These are phyloP conservation scores for Quadriops clusia DNA, from an alignment of 2,888 invertebrate genomes.

Conservation along the genomic window DNA sequence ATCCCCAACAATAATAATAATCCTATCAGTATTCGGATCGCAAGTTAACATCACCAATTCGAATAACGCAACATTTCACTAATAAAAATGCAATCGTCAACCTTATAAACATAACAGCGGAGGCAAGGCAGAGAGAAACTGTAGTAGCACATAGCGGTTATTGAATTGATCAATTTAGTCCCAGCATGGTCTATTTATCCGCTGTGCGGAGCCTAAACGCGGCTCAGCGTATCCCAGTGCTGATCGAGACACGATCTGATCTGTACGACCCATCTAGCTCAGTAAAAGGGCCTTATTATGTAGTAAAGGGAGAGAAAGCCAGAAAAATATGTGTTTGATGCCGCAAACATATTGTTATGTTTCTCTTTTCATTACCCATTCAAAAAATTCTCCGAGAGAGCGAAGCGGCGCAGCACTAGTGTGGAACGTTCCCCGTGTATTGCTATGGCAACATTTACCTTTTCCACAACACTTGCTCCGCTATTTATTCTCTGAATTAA, in stretches of 20 bases:
- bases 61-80: no score
- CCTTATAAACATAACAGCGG: slow-evolving; percentile 34
- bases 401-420: no score
- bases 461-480: no score
- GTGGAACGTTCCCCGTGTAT: no score
- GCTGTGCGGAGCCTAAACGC: slow-evolving; percentile 25
- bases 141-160: slow-evolving; percentile 37
- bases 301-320: slow-evolving; percentile 35
- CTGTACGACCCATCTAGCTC: slow-evolving; percentile 33
- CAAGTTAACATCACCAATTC: no score
- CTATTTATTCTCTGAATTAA: no score
- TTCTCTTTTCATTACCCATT: slow-evolving; percentile 18
- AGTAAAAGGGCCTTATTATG: slow-evolving; percentile 35
- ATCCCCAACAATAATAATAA: no score
- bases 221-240: slow-evolving; percentile 20
- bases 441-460: no score
- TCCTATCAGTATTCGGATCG: no score
- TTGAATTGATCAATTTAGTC: slow-evolving; percentile 39
- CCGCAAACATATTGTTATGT: slow-evolving; percentile 36
- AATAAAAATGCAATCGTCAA: slow-evolving; percentile 26
- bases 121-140: slow-evolving; percentile 35
- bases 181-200: slow-evolving; percentile 32
- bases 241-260: slow-evolving; percentile 34
- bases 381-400: slow-evolving; percentile 13
- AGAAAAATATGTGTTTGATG: slow-evolving; percentile 35